phyloP scores from a whole-genome alignment of 2,113 vertebrate species.

The Myotis lucifugus region DNA sequence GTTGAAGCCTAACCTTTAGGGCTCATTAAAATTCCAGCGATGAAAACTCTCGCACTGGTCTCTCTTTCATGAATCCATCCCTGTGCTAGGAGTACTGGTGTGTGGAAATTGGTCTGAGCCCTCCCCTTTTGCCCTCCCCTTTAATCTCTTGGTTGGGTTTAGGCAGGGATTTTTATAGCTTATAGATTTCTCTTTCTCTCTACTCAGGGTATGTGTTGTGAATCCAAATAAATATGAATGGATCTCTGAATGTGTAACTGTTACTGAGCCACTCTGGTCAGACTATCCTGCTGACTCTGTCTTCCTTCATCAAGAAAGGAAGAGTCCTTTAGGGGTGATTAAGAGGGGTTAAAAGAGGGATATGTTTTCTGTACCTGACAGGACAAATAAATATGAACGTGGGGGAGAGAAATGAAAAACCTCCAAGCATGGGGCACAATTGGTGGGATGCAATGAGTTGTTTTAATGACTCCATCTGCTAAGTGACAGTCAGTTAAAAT shows the following conservation, averaged over 20 bases:
- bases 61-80: neutral
- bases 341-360: neutral
- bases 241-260: neutral
- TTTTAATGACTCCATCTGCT: slow-evolving; percentile 51
- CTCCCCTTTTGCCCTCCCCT: slow-evolving; percentile 55
- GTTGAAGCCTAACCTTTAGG: slow-evolving; percentile 76
- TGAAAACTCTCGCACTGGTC: neutral
- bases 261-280: neutral
- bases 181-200: slow-evolving; percentile 67
- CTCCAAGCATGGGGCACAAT: neutral
- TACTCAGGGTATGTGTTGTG: slow-evolving; percentile 44
- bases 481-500: slow-evolving; percentile 44
- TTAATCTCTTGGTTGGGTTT: slow-evolving; percentile 66
- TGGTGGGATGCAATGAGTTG: neutral
- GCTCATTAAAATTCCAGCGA: slow-evolving; percentile 73
- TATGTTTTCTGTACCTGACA: slow-evolving; percentile 13
- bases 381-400: neutral
- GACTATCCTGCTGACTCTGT: neutral
- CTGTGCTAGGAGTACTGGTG: slow-evolving; percentile 12
- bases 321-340: slow-evolving; percentile 10
- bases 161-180: slow-evolving; percentile 72
- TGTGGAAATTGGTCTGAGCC: slow-evolving; percentile 3
- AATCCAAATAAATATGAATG: slow-evolving; percentile 54
- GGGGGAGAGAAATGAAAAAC: neutral
- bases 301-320: neutral